These are phyloP conservation scores for Agrochola lychnidis DNA, from an alignment of 2,888 invertebrate species.

Conservation along the genomic window DNA sequence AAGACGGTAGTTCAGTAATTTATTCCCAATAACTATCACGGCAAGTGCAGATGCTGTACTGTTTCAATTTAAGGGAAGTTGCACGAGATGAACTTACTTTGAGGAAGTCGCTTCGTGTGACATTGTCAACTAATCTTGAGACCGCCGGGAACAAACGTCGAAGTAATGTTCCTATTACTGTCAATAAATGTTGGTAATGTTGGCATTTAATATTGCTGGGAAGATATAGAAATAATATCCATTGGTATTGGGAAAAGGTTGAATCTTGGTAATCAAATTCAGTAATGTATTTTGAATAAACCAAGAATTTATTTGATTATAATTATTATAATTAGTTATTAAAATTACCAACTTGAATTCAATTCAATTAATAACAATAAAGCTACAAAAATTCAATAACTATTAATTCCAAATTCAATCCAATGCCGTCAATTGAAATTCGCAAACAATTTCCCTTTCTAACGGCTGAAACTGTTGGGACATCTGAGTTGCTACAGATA, in stretches of 20 bases:
- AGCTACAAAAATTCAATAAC: constrained; percentile 21
- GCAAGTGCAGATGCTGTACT: constrained; percentile 87
- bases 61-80: constrained; percentile 90
- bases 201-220: constrained; percentile 4
- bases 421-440: constrained; percentile 41
- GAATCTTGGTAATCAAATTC: background rate
- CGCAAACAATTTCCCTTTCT: constrained; percentile 54
- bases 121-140: constrained; percentile 89
- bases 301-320: background rate
- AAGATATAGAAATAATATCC: background rate
- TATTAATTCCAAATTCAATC: constrained; percentile 25
- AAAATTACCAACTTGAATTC: background rate
- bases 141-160: constrained; percentile 78
- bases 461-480: constrained; percentile 39
- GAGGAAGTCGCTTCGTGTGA: constrained; percentile 85
- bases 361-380: background rate
- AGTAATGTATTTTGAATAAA: background rate
- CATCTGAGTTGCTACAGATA: constrained; percentile 52
- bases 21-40: constrained; percentile 85
- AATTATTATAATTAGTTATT: background rate
- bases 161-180: constrained; percentile 68
- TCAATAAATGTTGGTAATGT: constrained; percentile 39
- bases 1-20: constrained; percentile 73
- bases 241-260: background rate
- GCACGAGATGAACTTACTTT: constrained; percentile 86